Evolutionary conservation across 1,140 invertebrate genomes (phyloP), one percentile per base, ranked within the genome.

Genomic region (Whitmania pigra): DNA sequence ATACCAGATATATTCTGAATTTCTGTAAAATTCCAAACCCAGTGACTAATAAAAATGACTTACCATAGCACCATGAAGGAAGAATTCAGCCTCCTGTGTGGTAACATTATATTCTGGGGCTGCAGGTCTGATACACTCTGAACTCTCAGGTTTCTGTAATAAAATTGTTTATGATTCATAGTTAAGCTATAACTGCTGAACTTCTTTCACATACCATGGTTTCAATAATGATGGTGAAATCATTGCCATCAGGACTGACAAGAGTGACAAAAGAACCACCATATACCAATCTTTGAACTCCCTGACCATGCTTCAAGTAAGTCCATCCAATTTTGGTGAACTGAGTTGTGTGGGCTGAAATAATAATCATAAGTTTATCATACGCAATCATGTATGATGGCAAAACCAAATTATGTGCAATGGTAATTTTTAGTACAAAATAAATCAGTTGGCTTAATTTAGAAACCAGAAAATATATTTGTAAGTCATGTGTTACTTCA

Each of bases 211-310:
- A 60, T 76, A 80, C 81, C 78, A 82, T 80, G 0, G 79, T 82
- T 75, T 82, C 81, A 73, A 82, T 76, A 60, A 82, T 71, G 67
- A 82, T 78, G 22, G 80, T 82, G 2, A 82, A 72, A 73, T 81
- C 72, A 71, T 78, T 77, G 6, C 72, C 67, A 67, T 79, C 75
- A 68, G 79, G 80, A 73, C 76, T 77, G 31, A 76, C 71, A 9
- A 81, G 69, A 18, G 79, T 76, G 5, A 82, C 80, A 71, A 78
- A 81, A 72, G 78, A 79, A 40, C 81, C 81, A 22, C 81, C 81
- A 20, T 73, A 54, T 2, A 75, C 68, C 31, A 82, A 75, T 54
- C 75, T 74, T 18, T 79, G 79, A 25, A 78, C 77, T n/a, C 13
- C 81, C 81, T n/a, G 72, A 67, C 76, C 80, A 77, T 81, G 79